These are phyloP conservation scores for Strongylocentrotus purpuratus DNA, from an alignment of 35 echinoderm and acorn worm species.

Conservation along the genomic window DNA sequence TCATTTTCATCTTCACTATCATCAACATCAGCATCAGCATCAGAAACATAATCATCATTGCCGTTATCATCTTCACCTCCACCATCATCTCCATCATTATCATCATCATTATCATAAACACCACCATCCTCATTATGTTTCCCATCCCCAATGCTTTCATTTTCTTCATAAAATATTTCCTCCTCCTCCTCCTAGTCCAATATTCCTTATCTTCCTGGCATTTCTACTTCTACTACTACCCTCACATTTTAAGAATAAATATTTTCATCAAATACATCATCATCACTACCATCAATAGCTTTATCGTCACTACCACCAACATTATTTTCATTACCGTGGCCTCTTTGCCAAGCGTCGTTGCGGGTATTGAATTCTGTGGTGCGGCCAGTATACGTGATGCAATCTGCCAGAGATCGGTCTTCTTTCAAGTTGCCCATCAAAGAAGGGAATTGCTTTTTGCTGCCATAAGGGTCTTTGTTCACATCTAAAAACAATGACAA, in stretches of 20 bases:
- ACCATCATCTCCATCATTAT: too few relatives aligned
- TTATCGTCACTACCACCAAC: background rate
- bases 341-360: conserved; percentile 42
- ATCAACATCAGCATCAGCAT: too few relatives aligned
- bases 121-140: too few relatives aligned
- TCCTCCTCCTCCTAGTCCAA: too few relatives aligned
- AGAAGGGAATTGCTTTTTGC: conserved; percentile 56
- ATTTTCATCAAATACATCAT: background rate
- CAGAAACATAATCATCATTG: too few relatives aligned
- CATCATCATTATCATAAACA: too few relatives aligned
- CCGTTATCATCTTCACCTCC: too few relatives aligned
- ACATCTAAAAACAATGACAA: conserved; percentile 61
- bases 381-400: conserved; percentile 48
- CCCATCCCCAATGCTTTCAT: too few relatives aligned
- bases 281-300: background rate
- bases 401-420: conserved; percentile 48
- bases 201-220: background rate
- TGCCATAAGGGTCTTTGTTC: conserved; percentile 28
- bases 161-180: too few relatives aligned
- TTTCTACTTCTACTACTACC: background rate
- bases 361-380: conserved; percentile 48
- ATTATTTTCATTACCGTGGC: conserved; percentile 54
- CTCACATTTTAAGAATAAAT: background rate
- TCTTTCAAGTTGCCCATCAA: conserved; percentile 54
- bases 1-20: too few relatives aligned